Base-by-base conservation (phyloP, 2,888 invertebrate genomes). In the Helobdella robusta region DNA sequence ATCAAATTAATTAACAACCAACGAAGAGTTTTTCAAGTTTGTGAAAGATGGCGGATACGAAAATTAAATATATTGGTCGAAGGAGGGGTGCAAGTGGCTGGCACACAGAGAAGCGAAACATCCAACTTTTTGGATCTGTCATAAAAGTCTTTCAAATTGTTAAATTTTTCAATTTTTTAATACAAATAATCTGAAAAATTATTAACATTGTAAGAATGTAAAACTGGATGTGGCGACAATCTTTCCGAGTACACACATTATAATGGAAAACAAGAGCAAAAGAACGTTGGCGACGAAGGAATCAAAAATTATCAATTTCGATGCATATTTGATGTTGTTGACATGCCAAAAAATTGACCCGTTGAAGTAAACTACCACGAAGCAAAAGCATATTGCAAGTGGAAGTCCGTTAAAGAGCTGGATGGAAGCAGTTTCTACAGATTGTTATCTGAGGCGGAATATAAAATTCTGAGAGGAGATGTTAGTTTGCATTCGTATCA, bases 291-390 rank as follows among this genome's bases (percentile, higher is more conserved):
- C 23, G 32, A 56, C 32, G 32, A 56, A n/a, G 25, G 28, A 18
- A 56, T 32, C 23, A 15, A 11, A 15, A n/a, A 40, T 6, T 48
- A 25, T 58, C 77, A 77, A 69, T 73, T 75, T 60, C 73, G 78
- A 8, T 72, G 72, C 32, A 75, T 78, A 75, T 78, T 75, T 72
- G 76, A 78, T 66, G 72, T 73, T 30, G 67, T 78, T 20, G 74
- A 73, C 11, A 73, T 78, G 74, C 76, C 77, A 0, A 67, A 70
- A 72, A 72, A 77, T 63, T 78, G 77, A 76, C 78, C 78, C 15
- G 78, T 75, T 1, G 77, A 77, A 46, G 75, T 75, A 4, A 78
- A 77, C 69, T 77, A 75, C 69, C 77, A 77, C 64, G 78, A 78
- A 64, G 78, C 77, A 8, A 75, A 75, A 58, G 78, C 78, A 1